phyloP scores from a whole-genome alignment of 2,888 invertebrate species.

The Bimastos eiseni region DNA sequence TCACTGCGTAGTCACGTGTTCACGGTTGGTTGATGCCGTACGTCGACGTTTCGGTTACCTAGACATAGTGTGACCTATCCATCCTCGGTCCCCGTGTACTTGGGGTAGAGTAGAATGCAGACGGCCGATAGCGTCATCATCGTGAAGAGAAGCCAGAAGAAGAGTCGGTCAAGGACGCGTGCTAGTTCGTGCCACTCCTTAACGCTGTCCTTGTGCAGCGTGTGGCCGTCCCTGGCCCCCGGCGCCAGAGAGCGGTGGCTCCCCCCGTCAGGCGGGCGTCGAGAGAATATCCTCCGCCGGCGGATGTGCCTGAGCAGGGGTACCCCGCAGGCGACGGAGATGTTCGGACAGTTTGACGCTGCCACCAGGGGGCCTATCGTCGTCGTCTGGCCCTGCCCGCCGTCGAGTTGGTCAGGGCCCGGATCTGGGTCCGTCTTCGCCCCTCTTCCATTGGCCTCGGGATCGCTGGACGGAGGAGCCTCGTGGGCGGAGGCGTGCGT shows the following conservation, averaged over 20 bases:
- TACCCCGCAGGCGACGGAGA: background rate
- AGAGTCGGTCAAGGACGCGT: slow-evolving; percentile 41
- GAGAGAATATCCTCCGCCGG: background rate
- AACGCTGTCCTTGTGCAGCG: background rate
- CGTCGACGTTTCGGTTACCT: background rate
- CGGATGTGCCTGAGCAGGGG: slow-evolving; percentile 7
- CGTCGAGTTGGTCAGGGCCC: background rate
- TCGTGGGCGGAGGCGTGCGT: background rate
- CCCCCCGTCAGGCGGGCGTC: background rate
- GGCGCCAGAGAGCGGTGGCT: background rate
- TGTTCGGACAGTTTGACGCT: background rate
- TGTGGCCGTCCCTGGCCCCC: background rate
- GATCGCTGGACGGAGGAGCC: background rate
- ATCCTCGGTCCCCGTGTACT: slow-evolving; percentile 31
- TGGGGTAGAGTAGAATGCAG: slow-evolving; percentile 42
- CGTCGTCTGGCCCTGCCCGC: background rate
- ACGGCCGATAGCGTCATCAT: slow-evolving; percentile 40
- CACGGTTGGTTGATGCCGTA: background rate
- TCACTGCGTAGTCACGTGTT: background rate
- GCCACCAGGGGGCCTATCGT: background rate
- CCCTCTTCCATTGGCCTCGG: background rate
- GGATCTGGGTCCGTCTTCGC: background rate
- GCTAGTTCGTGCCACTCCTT: slow-evolving; percentile 44
- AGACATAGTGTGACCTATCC: background rate
- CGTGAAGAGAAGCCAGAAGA: slow-evolving; percentile 43